Conservation (phyloP, 1,140 invertebrate genomes). For the Sitobion miscanthi region DNA sequence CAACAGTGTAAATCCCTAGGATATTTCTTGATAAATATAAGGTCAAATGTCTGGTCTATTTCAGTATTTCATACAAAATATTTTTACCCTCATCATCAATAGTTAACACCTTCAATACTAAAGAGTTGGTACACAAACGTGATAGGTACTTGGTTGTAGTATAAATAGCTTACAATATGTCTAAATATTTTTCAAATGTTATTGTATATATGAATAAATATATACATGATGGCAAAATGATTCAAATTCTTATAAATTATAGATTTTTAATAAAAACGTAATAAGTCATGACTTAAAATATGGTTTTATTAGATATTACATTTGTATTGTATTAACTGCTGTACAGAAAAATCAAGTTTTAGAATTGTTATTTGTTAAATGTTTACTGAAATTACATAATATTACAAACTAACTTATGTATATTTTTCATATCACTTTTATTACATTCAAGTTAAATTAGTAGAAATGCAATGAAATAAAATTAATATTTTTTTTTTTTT, state of each 20-base stretch:
- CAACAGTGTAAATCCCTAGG: background rate
- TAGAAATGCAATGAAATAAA: background rate
- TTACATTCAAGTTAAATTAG: background rate
- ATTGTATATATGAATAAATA: too few species aligned
- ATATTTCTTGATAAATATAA: background rate
- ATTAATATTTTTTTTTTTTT: background rate
- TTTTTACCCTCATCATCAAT: background rate
- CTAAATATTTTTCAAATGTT: too few species aligned
- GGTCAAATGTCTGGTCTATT: background rate
- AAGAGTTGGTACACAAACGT: background rate
- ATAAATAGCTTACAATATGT: too few species aligned
- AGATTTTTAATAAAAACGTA: background rate
- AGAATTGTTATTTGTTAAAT: background rate
- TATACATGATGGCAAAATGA: too few species aligned
- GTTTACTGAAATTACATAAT: background rate
- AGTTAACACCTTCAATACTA: background rate
- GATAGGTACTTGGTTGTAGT: background rate
- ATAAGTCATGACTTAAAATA: background rate
- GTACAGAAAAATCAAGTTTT: too few species aligned
- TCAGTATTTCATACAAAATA: background rate
- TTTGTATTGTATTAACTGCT: too few species aligned
- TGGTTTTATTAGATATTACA: background rate
- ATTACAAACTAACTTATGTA: background rate
- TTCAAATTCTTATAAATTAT: too few species aligned
- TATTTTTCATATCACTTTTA: background rate